Evolutionary conservation across 2,888 invertebrate species (phyloP).

Genomic region (Lasioglossum leucozonium): DNA sequence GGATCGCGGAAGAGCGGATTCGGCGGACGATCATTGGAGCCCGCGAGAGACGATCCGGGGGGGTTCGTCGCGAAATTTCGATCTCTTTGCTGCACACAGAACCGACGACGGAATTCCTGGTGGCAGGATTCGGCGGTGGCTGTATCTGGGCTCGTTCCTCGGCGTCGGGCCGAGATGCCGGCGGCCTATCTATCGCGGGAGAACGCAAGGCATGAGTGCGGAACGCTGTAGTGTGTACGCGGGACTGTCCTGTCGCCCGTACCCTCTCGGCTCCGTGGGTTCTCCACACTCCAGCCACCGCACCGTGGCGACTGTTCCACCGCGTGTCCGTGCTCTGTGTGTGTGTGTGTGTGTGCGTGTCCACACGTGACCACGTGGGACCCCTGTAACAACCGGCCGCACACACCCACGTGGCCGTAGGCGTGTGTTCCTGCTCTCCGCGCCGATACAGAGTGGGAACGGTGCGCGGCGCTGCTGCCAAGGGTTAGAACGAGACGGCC

Average conservation of each 20-base stretch:
- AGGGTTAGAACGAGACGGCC: conserved; percentile 29
- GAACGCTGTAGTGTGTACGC: conserved; percentile 80
- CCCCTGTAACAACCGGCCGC: background rate
- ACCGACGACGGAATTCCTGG: conserved; percentile 15
- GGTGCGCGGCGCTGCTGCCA: background rate
- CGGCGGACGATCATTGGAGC: background rate
- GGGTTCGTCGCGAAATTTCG: too few relatives aligned
- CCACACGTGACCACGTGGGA: conserved; percentile 39
- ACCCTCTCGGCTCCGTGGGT: conserved; percentile 74
- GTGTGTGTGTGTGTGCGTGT: conserved; percentile 48
- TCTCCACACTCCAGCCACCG: conserved; percentile 73
- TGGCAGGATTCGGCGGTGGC: background rate
- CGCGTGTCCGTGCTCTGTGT: conserved; percentile 29
- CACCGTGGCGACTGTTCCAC: conserved; percentile 50
- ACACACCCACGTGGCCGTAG: conserved; percentile 43
- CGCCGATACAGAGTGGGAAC: conserved; percentile 15
- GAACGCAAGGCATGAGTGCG: conserved; percentile 75
- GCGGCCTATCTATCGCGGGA: conserved; percentile 68
- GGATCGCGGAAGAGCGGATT: background rate
- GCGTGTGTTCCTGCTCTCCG: conserved; percentile 48
- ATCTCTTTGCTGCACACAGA: conserved; percentile 1
- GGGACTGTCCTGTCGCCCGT: conserved; percentile 81
- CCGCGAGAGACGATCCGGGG: too few relatives aligned
- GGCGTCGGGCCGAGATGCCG: conserved; percentile 39
- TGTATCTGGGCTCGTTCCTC: conserved; percentile 12